Percentiles rank a stretch among this genome's conserved stretches.
Conservation (phyloP, 92 coral and sea anemone genomes). For the Porites divaricata region DNA sequence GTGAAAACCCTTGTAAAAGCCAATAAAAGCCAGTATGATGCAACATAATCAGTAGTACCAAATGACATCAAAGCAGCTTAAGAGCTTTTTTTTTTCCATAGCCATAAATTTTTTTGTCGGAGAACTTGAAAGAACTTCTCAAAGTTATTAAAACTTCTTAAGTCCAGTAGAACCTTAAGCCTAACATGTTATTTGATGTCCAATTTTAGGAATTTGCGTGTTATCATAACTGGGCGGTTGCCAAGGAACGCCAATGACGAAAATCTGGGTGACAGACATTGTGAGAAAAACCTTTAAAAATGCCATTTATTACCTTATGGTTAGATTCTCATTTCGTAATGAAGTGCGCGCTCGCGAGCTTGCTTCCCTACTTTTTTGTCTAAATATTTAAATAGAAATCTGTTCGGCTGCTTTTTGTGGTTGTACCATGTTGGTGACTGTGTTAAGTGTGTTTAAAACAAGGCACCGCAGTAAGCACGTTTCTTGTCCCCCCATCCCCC, state of each 20-base stretch:
- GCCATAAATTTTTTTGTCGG: not conserved
- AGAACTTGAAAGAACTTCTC: too few relatives aligned
- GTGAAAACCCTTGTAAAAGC: too few relatives aligned
- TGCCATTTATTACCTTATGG: not conserved
- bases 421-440: not conserved
- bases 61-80: not conserved
- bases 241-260: not conserved
- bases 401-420: not conserved
- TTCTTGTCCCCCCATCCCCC: not conserved
- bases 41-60: not conserved
- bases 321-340: not conserved
- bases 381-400: not conserved
- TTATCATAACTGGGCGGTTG: not conserved
- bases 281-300: not conserved
- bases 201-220: too few relatives aligned
- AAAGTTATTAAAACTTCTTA: too few relatives aligned
- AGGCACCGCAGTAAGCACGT: not conserved
- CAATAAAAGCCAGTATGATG: too few relatives aligned
- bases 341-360: not conserved
- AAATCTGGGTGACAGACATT: not conserved
- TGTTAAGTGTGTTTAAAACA: not conserved
- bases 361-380: not conserved
- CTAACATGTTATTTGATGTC: too few relatives aligned
- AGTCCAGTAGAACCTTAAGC: too few relatives aligned
- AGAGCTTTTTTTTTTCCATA: not conserved